A percentile compares a stretch with the other conserved stretches of the same genome.
phyloP scores from a whole-genome alignment of 2,888 invertebrate genomes.

The Pyrrhosoma nymphula region DNA sequence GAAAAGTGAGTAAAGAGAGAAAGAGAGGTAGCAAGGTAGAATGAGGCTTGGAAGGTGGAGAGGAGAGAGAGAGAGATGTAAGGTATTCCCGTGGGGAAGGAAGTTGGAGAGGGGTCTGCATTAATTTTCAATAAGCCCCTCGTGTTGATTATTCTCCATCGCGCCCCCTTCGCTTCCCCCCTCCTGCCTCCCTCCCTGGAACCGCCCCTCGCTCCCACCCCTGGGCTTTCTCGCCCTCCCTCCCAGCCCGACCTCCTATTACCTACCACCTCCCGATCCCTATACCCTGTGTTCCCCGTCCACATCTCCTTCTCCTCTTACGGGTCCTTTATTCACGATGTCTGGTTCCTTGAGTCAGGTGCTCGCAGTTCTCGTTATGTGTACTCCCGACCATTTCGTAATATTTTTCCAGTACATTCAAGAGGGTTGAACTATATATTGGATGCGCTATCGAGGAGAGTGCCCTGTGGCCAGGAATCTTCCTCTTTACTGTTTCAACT shows the following conservation, averaged over 20 bases:
- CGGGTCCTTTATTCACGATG: neutral
- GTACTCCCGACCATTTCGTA: neutral
- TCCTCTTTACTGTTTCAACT: too few relatives aligned
- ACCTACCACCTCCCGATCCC: conserved; percentile 30
- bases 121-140: conserved; percentile 67
- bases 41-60: neutral
- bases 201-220: neutral
- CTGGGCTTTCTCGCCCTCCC: neutral
- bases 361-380: neutral
- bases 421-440: too few relatives aligned
- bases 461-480: too few relatives aligned
- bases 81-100: conserved; percentile 59
- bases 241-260: neutral
- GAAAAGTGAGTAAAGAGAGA: neutral
- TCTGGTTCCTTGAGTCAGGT: neutral
- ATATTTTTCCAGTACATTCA: neutral
- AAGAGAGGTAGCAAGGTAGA: neutral
- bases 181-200: neutral
- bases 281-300: neutral
- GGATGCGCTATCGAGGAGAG: too few relatives aligned
- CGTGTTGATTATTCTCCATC: conserved; percentile 58
- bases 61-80: neutral
- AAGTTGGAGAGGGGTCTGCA: conserved; percentile 61
- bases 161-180: neutral
- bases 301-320: neutral